These are phyloP conservation scores for Apotomis betuletana DNA, from an alignment of 2,888 invertebrate species.

Conservation along the genomic window DNA sequence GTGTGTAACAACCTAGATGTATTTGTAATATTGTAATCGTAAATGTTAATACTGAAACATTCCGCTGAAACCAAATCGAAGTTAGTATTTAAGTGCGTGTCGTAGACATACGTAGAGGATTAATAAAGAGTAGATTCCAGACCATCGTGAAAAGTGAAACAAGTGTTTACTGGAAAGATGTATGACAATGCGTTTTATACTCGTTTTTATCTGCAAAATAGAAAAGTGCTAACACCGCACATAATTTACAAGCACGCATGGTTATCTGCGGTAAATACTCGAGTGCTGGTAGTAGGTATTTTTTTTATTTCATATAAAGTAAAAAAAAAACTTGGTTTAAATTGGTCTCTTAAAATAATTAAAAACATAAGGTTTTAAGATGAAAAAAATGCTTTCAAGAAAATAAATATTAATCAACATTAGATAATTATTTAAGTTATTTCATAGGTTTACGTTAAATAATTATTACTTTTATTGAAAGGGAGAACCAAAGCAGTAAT, in stretches of 20 bases:
- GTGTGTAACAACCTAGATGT: conserved; percentile 21
- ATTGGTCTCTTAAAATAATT: not conserved
- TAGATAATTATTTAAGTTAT: conserved; percentile 26
- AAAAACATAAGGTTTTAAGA: not conserved
- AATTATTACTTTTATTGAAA: conserved; percentile 50
- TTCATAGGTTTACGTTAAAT: conserved; percentile 44
- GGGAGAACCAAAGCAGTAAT: conserved; percentile 81
- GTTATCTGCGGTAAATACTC: not conserved
- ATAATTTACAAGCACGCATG: not conserved
- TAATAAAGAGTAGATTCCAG: not conserved
- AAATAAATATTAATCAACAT: conserved; percentile 2
- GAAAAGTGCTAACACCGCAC: not conserved
- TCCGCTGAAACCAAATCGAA: conserved; percentile 57
- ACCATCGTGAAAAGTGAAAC: not conserved
- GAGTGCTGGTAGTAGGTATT: not conserved
- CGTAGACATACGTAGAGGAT: conserved; percentile 20
- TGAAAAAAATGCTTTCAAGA: not conserved
- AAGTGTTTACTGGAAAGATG: not conserved
- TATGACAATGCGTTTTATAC: not conserved
- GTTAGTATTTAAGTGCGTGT: conserved; percentile 45
- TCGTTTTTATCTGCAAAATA: not conserved
- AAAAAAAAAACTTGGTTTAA: not conserved
- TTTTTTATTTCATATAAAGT: no score
- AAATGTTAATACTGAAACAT: conserved; percentile 61
- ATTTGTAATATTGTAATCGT: conserved; percentile 38